These are phyloP conservation scores for Himalopsyche phryganea DNA, from an alignment of 1,140 invertebrate genomes.

Conservation along the genomic window DNA sequence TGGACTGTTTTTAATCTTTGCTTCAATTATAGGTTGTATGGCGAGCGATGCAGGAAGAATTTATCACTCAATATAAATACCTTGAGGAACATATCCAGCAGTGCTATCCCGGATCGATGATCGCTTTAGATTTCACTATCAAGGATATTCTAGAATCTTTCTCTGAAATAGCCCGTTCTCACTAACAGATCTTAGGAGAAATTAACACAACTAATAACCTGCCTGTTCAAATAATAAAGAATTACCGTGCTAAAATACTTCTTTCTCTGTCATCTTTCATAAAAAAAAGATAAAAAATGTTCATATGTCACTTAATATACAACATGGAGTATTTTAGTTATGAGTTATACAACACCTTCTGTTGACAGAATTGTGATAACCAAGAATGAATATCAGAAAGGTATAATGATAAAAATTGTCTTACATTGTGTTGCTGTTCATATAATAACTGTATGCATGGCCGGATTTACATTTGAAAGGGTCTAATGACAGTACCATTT, in stretches of 20 bases:
- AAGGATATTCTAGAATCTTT: conserved; percentile 95
- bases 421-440: too few relatives aligned
- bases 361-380: neutral
- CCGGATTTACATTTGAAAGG: too few relatives aligned
- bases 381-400: too few relatives aligned
- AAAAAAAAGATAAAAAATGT: neutral
- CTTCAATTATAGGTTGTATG: conserved; percentile 78
- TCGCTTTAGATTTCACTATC: conserved; percentile 93
- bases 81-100: conserved; percentile 90
- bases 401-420: too few relatives aligned
- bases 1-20: too few relatives aligned
- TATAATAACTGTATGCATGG: too few relatives aligned
- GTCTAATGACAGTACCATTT: too few relatives aligned
- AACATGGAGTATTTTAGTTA: neutral
- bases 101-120: conserved; percentile 95
- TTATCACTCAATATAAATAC: conserved; percentile 94
- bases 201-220: neutral
- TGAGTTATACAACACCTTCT: neutral
- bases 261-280: neutral
- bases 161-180: conserved; percentile 96
- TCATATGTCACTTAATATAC: neutral
- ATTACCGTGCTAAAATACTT: neutral
- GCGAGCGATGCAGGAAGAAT: conserved; percentile 99
- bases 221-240: neutral
- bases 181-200: conserved; percentile 53